phyloP scores from a whole-genome alignment of 2,888 invertebrate species.

The Unio delphinus region DNA sequence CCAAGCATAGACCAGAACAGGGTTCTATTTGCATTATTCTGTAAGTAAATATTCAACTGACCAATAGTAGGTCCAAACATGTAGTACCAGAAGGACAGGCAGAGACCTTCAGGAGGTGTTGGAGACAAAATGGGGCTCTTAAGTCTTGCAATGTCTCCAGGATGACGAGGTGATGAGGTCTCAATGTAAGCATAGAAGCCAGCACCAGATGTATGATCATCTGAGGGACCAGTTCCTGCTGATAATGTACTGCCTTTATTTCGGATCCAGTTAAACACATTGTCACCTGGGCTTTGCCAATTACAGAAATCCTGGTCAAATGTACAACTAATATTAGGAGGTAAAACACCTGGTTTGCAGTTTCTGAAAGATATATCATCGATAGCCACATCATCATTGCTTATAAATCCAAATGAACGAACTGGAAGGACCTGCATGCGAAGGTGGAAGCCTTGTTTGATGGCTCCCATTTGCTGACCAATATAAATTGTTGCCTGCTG shows the following conservation, averaged over 20 bases:
- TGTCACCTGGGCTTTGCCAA: slow-evolving; percentile 56
- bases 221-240: slow-evolving; percentile 58
- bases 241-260: slow-evolving; percentile 49
- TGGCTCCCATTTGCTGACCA: slow-evolving; percentile 39
- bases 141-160: slow-evolving; percentile 75
- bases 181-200: slow-evolving; percentile 61
- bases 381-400: slow-evolving; percentile 58
- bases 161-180: slow-evolving; percentile 75
- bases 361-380: slow-evolving; percentile 63
- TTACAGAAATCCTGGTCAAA: slow-evolving; percentile 60
- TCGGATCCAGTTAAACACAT: slow-evolving; percentile 63
- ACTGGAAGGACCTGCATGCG: slow-evolving; percentile 37
- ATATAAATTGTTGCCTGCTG: slow-evolving; percentile 37
- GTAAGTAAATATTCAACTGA: slow-evolving; percentile 45
- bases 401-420: slow-evolving; percentile 30
- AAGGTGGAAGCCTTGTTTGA: slow-evolving; percentile 26
- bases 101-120: slow-evolving; percentile 48
- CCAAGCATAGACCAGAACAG: slow-evolving; percentile 56
- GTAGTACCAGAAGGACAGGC: slow-evolving; percentile 65
- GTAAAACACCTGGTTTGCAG: slow-evolving; percentile 48
- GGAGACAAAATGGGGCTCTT: slow-evolving; percentile 51
- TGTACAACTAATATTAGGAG: slow-evolving; percentile 53
- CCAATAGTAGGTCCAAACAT: slow-evolving; percentile 64
- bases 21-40: slow-evolving; percentile 27
- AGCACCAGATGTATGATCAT: slow-evolving; percentile 50